These are phyloP conservation scores for Leptodactylus fallax DNA, from an alignment of 2,797 vertebrate species.

Conservation along the genomic window DNA sequence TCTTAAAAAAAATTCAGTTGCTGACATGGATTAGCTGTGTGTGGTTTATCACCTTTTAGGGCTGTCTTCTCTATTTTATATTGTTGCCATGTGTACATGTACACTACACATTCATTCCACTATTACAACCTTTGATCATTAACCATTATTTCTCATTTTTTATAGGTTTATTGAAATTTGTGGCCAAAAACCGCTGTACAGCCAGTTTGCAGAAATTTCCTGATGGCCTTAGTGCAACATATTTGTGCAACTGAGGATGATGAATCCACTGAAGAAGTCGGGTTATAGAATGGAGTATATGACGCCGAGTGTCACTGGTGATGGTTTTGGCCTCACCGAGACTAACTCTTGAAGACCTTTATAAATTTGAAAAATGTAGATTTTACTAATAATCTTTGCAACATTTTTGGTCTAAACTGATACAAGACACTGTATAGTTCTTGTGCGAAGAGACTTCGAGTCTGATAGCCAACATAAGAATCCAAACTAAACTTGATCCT, in stretches of 20 bases:
- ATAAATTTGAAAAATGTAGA: background rate
- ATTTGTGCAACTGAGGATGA: background rate
- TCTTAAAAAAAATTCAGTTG: too few species aligned
- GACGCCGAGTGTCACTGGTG: background rate
- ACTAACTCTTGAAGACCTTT: background rate
- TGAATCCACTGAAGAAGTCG: background rate
- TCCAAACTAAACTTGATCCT: background rate
- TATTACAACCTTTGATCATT: background rate
- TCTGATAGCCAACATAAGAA: background rate
- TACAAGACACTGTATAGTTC: background rate
- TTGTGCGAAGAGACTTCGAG: background rate
- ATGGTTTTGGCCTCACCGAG: background rate
- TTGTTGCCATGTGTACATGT: too few species aligned
- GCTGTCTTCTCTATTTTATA: too few species aligned
- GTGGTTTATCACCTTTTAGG: too few species aligned
- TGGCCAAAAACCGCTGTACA: slow-evolving; percentile 67
- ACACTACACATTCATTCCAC: too few species aligned
- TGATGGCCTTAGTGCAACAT: background rate
- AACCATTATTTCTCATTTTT: slow-evolving; percentile 51
- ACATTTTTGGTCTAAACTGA: background rate
- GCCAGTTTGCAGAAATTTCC: slow-evolving; percentile 64
- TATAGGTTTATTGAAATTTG: slow-evolving; percentile 74
- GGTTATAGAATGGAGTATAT: background rate
- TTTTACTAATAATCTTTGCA: background rate
- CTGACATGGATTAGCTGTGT: too few species aligned